Evolutionary conservation across 2,888 invertebrate species (phyloP).

Genomic region (Pyrrhosoma nymphula): DNA sequence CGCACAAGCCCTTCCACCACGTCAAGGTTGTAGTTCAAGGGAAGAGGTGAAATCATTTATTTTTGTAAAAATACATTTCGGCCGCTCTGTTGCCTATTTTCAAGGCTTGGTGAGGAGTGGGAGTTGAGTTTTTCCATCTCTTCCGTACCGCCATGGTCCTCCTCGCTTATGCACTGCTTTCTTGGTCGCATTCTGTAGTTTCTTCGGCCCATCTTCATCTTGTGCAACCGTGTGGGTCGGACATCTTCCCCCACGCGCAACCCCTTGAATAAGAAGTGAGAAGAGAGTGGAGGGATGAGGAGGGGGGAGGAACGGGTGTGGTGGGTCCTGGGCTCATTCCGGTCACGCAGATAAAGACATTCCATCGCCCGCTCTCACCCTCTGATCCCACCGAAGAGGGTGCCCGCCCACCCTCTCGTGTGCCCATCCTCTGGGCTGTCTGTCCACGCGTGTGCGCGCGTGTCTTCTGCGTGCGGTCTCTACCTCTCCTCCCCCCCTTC

Average conservation of each 20-base stretch:
- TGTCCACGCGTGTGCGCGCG: background rate
- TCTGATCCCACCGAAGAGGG: background rate
- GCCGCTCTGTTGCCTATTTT: too few species aligned
- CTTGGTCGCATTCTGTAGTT: background rate
- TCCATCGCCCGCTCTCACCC: background rate
- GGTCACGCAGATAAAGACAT: constrained; percentile 67
- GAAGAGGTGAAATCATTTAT: too few species aligned
- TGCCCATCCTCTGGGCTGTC: background rate
- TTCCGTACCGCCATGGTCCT: too few species aligned
- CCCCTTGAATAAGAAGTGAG: background rate
- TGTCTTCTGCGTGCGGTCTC: background rate
- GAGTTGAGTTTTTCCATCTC: too few species aligned
- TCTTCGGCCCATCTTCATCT: background rate
- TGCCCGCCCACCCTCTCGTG: too few species aligned
- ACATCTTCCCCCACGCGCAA: background rate
- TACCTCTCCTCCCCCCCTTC: background rate
- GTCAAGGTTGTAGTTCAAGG: too few species aligned
- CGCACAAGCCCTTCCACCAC: too few species aligned
- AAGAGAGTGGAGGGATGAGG: background rate
- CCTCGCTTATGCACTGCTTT: too few species aligned
- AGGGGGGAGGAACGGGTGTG: background rate
- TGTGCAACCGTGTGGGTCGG: background rate
- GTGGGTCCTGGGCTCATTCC: background rate
- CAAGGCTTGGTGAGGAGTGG: too few species aligned
- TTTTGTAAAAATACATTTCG: too few species aligned